phyloP scores from a whole-genome alignment of 2,888 invertebrate genomes.

The Geotrupes spiniger region DNA sequence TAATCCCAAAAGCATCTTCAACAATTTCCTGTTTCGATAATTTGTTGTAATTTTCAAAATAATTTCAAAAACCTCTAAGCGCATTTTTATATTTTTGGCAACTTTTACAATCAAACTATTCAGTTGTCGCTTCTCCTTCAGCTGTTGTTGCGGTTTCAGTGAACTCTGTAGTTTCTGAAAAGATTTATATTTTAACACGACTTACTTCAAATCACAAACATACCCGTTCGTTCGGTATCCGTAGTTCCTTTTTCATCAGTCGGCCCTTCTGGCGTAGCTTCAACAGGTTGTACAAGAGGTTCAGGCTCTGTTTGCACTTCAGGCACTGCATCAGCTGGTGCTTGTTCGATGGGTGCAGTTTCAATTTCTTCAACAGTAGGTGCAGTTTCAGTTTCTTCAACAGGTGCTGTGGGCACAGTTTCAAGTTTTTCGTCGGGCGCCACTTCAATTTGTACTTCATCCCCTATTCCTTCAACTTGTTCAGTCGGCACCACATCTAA shows the following conservation, averaged over 20 bases:
- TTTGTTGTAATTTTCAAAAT: slow-evolving; percentile 1
- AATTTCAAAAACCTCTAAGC: not conserved
- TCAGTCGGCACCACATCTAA: no score
- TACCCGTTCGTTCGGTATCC: not conserved
- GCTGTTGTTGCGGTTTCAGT: slow-evolving; percentile 2
- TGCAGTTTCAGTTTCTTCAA: slow-evolving; percentile 5
- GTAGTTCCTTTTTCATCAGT: not conserved
- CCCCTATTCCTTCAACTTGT: slow-evolving; percentile 1
- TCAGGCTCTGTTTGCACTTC: not conserved
- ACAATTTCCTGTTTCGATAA: no score
- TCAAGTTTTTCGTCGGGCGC: no score
- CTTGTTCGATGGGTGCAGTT: not conserved
- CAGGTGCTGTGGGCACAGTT: no score
- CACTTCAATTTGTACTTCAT: not conserved
- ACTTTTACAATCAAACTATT: not conserved
- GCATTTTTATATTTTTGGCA: not conserved
- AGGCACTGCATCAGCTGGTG: not conserved
- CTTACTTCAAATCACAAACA: not conserved
- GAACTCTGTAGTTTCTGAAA: not conserved
- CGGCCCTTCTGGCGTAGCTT: not conserved
- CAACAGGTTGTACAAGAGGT: no score
- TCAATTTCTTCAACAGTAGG: slow-evolving; percentile 4
- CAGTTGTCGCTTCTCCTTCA: not conserved
- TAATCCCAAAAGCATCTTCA: no score
- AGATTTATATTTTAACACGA: not conserved